Evolutionary conservation across 2,888 invertebrate species (phyloP).

Genomic region (Tetragonula carbonaria): DNA sequence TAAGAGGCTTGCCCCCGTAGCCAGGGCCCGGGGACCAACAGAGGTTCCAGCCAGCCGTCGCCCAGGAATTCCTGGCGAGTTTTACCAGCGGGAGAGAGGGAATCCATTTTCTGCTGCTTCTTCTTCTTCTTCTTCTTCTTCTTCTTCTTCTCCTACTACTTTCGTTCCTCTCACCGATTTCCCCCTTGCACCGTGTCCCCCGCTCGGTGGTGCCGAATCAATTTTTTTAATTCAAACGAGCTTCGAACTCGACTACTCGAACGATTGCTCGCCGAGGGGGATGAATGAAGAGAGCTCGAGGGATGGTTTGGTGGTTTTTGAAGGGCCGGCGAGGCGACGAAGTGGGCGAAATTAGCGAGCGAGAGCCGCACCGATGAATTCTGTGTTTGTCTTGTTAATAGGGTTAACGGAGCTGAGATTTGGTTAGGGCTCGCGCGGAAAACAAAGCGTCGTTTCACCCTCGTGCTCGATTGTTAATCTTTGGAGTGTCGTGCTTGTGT

Average conservation of each 20-base stretch:
- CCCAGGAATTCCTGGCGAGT: constrained; percentile 78
- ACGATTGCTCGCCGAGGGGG: not conserved
- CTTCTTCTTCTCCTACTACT: not conserved
- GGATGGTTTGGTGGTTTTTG: not conserved
- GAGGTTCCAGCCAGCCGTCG: constrained; percentile 67
- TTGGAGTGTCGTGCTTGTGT: not conserved
- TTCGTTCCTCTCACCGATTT: no score
- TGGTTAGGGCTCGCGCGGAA: not conserved
- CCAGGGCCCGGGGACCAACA: constrained; percentile 55
- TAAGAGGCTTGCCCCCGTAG: constrained; percentile 69
- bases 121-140: not conserved
- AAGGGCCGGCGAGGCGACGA: not conserved
- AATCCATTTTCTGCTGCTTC: constrained; percentile 30
- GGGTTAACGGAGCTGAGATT: not conserved
- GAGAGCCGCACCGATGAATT: not conserved
- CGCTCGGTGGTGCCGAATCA: not conserved
- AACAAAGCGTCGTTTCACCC: not conserved
- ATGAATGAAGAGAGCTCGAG: not conserved
- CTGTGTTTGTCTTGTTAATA: constrained; percentile 8
- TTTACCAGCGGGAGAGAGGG: constrained; percentile 74
- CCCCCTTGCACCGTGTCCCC: not conserved
- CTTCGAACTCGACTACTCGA: not conserved
- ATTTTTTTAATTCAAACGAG: not conserved
- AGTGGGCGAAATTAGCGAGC: not conserved
- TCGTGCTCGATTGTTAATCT: not conserved